Evolutionary conservation across 2,797 vertebrate genomes (phyloP).

Genomic region (Myotis vivesi): DNA sequence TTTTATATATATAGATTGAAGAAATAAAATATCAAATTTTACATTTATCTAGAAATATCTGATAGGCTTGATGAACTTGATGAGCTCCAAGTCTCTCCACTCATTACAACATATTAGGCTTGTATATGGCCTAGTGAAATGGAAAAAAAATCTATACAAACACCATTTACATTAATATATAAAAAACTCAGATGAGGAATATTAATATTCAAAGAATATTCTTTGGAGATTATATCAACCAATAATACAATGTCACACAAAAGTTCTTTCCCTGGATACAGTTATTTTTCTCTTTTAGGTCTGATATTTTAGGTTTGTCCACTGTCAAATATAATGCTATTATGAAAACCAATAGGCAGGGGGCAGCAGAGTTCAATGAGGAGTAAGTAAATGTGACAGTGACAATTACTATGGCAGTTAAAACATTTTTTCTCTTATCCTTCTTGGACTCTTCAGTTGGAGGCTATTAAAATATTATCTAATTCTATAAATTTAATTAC

Average conservation of each 20-base stretch:
- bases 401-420: neutral
- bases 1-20: neutral
- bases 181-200: neutral
- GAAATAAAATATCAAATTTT: neutral
- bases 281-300: neutral
- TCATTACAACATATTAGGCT: neutral
- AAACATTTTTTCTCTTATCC: neutral
- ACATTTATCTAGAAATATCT: neutral
- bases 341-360: slow-evolving; percentile 50
- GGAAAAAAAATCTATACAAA: neutral
- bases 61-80: neutral
- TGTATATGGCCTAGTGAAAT: neutral
- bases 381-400: slow-evolving; percentile 18
- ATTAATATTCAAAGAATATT: neutral
- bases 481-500: slow-evolving; percentile 1
- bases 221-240: neutral
- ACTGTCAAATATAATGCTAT: slow-evolving; percentile 1
- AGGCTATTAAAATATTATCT: neutral
- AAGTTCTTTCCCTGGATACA: neutral
- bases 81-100: neutral
- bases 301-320: neutral
- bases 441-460: neutral
- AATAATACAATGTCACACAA: neutral
- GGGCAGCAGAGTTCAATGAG: slow-evolving; percentile 72
- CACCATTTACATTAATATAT: neutral